Conservation (phyloP, 2,113 vertebrate genomes). For the Pterocles burchelli region DNA sequence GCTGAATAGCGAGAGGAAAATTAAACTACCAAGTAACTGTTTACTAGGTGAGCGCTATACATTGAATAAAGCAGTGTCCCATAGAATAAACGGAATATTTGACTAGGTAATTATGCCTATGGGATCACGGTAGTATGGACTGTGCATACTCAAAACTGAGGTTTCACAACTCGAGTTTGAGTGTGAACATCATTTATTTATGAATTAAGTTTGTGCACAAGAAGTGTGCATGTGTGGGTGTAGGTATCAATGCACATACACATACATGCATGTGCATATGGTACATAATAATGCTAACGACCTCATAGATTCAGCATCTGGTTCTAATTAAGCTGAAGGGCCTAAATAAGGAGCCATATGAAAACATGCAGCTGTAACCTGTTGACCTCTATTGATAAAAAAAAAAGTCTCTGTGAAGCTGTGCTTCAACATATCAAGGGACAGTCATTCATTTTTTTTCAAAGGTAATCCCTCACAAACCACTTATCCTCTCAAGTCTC, state of each 20-base stretch:
- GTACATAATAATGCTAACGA: constrained; percentile 59
- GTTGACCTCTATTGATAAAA: constrained; percentile 75
- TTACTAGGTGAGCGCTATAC: background rate
- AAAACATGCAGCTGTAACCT: constrained; percentile 73
- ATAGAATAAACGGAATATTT: background rate
- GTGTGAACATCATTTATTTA: background rate
- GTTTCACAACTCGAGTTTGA: background rate
- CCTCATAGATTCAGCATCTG: constrained; percentile 75
- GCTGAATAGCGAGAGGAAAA: constrained; percentile 7
- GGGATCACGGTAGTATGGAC: background rate
- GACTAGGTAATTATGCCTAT: background rate
- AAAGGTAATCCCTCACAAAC: constrained; percentile 82
- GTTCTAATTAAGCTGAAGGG: constrained; percentile 77
- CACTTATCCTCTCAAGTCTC: constrained; percentile 82
- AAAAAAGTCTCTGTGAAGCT: constrained; percentile 59
- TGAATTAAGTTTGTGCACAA: background rate
- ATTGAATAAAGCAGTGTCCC: background rate
- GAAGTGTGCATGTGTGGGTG: background rate
- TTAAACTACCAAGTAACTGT: background rate
- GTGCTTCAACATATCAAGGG: constrained; percentile 68
- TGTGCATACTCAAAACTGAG: background rate
- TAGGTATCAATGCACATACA: background rate
- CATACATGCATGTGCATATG: background rate
- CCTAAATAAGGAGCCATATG: constrained; percentile 32
- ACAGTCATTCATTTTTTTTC: constrained; percentile 78